Evolutionary conservation across 2,797 vertebrate genomes (phyloP).

Genomic region (Sebastes itinus): DNA sequence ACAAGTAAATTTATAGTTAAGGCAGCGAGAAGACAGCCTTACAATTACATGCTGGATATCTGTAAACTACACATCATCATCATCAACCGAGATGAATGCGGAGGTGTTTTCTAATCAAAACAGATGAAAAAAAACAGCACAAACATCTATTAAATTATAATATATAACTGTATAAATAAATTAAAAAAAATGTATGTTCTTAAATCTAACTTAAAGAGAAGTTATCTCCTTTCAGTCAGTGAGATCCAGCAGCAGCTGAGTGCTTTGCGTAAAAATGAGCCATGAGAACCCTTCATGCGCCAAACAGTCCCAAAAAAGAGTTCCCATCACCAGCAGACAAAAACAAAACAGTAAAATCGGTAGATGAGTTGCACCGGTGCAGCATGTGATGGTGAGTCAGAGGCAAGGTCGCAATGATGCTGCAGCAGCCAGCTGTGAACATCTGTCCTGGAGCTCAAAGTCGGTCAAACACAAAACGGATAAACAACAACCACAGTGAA

Average conservation of each 20-base stretch:
- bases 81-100: neutral
- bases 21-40: too few relatives aligned
- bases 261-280: neutral
- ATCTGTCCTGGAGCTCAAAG: slow-evolving; percentile 26
- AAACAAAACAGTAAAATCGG: slow-evolving; percentile 26
- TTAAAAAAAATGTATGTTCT: too few relatives aligned
- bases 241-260: neutral
- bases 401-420: slow-evolving; percentile 39
- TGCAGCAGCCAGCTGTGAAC: slow-evolving; percentile 29
- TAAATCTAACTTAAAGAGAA: neutral
- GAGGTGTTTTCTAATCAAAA: slow-evolving; percentile 1
- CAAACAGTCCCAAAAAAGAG: slow-evolving; percentile 11
- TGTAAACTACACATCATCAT: neutral
- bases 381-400: slow-evolving; percentile 66
- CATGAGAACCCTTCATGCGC: neutral
- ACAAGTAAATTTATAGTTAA: too few relatives aligned
- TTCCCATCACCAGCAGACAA: slow-evolving; percentile 19
- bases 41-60: neutral
- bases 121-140: neutral
- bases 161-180: too few relatives aligned
- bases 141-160: neutral
- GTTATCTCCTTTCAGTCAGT: neutral
- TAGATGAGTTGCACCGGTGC: slow-evolving; percentile 4
- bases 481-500: slow-evolving; percentile 64
- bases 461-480: slow-evolving; percentile 64